These are phyloP conservation scores for Chiloscyllium plagiosum DNA, from an alignment of 2,113 vertebrate genomes.

Conservation along the genomic window DNA sequence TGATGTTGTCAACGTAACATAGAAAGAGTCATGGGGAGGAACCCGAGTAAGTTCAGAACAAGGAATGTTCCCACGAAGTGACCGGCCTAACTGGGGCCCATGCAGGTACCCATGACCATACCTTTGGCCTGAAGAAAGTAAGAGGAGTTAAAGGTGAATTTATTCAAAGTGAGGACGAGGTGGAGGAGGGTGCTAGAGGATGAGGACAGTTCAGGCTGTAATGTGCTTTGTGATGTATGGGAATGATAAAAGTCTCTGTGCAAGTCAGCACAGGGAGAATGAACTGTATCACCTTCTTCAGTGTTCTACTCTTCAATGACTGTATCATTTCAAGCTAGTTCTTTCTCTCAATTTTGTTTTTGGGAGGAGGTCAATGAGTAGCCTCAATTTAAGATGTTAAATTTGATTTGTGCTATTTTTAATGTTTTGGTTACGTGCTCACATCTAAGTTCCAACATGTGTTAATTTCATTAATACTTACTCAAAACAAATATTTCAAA, in stretches of 20 bases:
- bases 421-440: not conserved
- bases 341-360: not conserved
- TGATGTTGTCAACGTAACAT: no score
- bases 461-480: not conserved
- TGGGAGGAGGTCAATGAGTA: not conserved
- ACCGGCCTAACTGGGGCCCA: no score
- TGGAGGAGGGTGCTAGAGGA: no score
- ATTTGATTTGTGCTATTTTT: not conserved
- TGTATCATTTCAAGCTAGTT: not conserved
- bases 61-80: no score
- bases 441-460: not conserved
- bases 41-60: no score
- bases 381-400: not conserved
- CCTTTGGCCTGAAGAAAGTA: no score
- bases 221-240: not conserved
- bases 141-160: no score
- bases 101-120: no score
- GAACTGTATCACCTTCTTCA: not conserved
- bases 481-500: not conserved
- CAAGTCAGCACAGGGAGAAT: not conserved
- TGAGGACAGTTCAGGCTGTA: not conserved
- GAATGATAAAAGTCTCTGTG: not conserved
- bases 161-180: no score
- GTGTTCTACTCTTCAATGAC: not conserved
- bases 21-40: no score